Base-by-base conservation (phyloP, 2,888 invertebrate species). In the Choristoneura rosaceana region DNA sequence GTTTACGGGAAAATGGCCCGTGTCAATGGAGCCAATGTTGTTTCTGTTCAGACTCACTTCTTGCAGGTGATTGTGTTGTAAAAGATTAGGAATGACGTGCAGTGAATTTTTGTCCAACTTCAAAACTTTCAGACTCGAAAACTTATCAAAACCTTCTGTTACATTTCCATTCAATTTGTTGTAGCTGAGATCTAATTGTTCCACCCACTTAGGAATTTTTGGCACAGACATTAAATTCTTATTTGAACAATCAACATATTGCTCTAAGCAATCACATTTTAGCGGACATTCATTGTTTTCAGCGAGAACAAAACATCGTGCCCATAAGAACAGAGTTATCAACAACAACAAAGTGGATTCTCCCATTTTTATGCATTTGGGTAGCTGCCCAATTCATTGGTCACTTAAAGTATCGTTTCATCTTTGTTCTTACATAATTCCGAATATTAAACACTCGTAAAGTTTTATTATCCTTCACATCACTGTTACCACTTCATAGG, bases 181-280 rank as follows among this genome's bases (percentile, higher is more conserved):
- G 81, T 86, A 86, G 81, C 93, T 92, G 81, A 94, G 87, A 96
- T 96, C 97, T 96, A 97, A 95, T 85, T 95, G 95, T 92, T 95
- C 95, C 87, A 96, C 96, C 96, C 97, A 97, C 91, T 94, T 93
- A 74, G 97, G 97, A 87, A 97, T 94, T 90, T 95, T 94, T 78
- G 97, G 97, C 87, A 97, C 95, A 81, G 95, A 94, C 78, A 94
- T 94, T 83, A 97, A 95, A 88, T 96, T 96, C 85, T 95, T 95
- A 83, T 95, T 95, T 79, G 96, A 95, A 94, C 97, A 98, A 91
- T 97, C 96, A 75, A 97, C 96, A 88, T 96, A 96, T 80, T 95
- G 94, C 82, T 96, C 96, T 79, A 97, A 92, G 89, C 97, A 97
- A 83, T 94, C 95, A 90, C 97, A 98, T 87, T 94, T 94, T 81